phyloP scores from a whole-genome alignment of 2,888 invertebrate genomes.

The Suillia variegata region DNA sequence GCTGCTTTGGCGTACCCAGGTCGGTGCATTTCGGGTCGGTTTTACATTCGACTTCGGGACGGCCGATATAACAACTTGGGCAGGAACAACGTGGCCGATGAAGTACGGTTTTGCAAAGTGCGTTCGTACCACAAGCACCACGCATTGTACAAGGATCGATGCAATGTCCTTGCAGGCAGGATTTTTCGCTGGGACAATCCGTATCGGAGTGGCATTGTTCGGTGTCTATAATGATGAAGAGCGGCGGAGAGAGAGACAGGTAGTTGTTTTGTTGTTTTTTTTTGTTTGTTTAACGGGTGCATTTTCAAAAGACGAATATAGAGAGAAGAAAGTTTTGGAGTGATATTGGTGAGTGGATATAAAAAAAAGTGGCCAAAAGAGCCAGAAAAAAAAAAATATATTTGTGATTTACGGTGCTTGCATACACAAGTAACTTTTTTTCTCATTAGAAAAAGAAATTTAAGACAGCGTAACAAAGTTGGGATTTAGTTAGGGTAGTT shows the following conservation, averaged over 20 bases:
- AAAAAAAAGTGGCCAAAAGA: neutral
- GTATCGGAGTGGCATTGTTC: constrained; percentile 88
- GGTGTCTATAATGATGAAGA: constrained; percentile 63
- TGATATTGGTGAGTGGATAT: constrained; percentile 14
- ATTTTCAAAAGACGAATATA: constrained; percentile 31
- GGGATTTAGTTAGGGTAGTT: no score
- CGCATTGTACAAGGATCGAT: constrained; percentile 88
- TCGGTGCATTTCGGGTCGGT: constrained; percentile 77
- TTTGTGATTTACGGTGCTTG: no score
- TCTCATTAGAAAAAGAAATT: no score
- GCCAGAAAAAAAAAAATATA: no score
- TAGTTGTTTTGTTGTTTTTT: constrained; percentile 44
- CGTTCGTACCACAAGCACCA: constrained; percentile 87
- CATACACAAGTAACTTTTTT: no score
- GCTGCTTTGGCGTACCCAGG: constrained; percentile 66
- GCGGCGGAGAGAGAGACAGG: constrained; percentile 54
- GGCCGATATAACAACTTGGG: constrained; percentile 84
- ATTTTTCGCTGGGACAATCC: constrained; percentile 90
- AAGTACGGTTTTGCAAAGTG: constrained; percentile 82
- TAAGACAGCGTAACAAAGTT: no score
- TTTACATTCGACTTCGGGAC: constrained; percentile 78
- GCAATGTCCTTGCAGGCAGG: constrained; percentile 89
- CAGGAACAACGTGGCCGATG: constrained; percentile 88
- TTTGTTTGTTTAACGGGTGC: constrained; percentile 49
- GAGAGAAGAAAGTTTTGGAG: constrained; percentile 25